These are phyloP conservation scores for Bursaphelenchus mucronatus DNA, from an alignment of 1,140 invertebrate species.

Conservation along the genomic window DNA sequence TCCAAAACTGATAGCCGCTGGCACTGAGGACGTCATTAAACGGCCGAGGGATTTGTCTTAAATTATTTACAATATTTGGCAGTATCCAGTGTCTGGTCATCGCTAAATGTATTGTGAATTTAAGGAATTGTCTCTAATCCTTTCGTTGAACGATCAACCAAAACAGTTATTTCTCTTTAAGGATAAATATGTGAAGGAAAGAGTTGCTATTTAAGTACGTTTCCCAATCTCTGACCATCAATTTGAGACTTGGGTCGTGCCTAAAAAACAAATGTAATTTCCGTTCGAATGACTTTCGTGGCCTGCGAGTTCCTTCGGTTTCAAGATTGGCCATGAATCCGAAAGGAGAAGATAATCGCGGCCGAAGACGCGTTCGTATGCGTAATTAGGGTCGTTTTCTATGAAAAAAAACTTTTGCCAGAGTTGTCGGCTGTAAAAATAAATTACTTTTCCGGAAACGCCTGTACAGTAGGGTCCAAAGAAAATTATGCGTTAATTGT, in stretches of 20 bases:
- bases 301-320: not conserved
- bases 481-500: no score
- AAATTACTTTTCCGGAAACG: no score
- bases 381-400: constrained; percentile 30
- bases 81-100: no score
- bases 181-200: no score
- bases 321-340: not conserved
- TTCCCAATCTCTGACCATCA: not conserved
- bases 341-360: not conserved
- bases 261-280: not conserved
- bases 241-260: not conserved
- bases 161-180: no score
- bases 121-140: no score
- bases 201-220: not conserved
- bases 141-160: no score
- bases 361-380: not conserved
- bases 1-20: not conserved
- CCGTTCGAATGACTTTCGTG: not conserved
- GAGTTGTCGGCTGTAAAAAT: no score
- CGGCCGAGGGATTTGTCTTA: not conserved
- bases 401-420: constrained; percentile 15
- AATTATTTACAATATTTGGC: no score
- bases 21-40: constrained; percentile 11
- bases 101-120: no score
- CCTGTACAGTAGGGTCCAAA: no score